phyloP scores from a whole-genome alignment of 1,140 invertebrate genomes.

The Lepidurus apus region DNA sequence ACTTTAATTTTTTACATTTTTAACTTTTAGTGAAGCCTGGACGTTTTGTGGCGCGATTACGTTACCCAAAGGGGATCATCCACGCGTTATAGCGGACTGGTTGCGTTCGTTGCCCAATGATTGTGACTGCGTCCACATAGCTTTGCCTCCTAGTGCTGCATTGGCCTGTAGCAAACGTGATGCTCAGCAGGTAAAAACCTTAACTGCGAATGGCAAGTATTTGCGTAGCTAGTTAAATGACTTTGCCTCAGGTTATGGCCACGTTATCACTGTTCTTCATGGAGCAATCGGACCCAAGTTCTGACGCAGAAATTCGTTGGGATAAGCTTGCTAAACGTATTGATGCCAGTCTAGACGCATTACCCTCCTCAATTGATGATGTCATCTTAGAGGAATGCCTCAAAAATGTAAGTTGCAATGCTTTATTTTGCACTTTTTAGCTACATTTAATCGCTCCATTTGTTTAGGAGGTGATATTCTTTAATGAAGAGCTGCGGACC shows the following conservation, averaged over 20 bases:
- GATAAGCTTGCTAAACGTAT: neutral
- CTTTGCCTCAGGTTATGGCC: neutral
- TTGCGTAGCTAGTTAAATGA: neutral
- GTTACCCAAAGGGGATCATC: neutral
- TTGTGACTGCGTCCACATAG: neutral
- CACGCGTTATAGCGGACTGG: neutral
- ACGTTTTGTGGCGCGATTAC: neutral
- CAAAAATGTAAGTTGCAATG: neutral
- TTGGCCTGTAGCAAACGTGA: neutral
- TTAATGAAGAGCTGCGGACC: neutral
- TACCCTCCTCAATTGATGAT: slow-evolving; percentile 5
- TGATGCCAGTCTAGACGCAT: neutral
- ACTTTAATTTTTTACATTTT: neutral
- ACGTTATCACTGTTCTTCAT: neutral
- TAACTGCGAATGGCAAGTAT: neutral
- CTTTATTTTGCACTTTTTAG: neutral
- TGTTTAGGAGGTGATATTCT: neutral
- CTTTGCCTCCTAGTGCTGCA: neutral
- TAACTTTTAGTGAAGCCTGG: neutral
- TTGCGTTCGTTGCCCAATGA: neutral
- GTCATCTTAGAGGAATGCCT: neutral
- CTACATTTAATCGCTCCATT: neutral
- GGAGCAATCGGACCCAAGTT: neutral
- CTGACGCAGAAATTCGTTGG: neutral
- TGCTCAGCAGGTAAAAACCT: neutral